phyloP scores from a whole-genome alignment of 2,113 vertebrate species.

The Notothenia coriiceps region DNA sequence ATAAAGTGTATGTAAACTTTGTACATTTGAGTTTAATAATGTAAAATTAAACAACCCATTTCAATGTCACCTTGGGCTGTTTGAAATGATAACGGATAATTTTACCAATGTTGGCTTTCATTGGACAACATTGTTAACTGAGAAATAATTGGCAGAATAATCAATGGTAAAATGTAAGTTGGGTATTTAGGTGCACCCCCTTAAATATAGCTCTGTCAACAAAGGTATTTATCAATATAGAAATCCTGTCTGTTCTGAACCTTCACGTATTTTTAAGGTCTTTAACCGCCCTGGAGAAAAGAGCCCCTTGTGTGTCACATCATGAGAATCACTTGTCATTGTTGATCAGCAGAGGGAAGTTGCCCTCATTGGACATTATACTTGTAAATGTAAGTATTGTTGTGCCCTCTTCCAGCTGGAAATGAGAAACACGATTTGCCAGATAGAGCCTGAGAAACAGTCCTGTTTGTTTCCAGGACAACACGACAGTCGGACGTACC shows the following conservation, averaged over 20 bases:
- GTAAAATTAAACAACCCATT: too few relatives aligned
- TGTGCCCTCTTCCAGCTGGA: constrained; percentile 12
- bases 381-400: not conserved
- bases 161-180: not conserved
- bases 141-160: not conserved
- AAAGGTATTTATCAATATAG: not conserved
- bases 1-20: too few relatives aligned
- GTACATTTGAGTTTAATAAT: too few relatives aligned
- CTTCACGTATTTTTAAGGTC: not conserved
- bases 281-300: not conserved
- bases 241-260: not conserved
- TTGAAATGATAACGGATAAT: not conserved
- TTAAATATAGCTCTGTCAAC: not conserved
- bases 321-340: constrained; percentile 1
- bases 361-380: not conserved
- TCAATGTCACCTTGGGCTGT: not conserved
- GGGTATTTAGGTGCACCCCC: too few relatives aligned
- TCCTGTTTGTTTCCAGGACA: constrained; percentile 68
- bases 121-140: not conserved
- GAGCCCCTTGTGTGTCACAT: constrained; percentile 11
- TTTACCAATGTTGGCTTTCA: not conserved
- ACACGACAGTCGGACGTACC: constrained; percentile 60
- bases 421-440: constrained; percentile 23
- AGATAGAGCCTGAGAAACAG: constrained; percentile 17
- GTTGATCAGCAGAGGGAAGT: not conserved